Evolutionary conservation across 2,888 invertebrate species (phyloP).

Genomic region (Xestia ashworthii): DNA sequence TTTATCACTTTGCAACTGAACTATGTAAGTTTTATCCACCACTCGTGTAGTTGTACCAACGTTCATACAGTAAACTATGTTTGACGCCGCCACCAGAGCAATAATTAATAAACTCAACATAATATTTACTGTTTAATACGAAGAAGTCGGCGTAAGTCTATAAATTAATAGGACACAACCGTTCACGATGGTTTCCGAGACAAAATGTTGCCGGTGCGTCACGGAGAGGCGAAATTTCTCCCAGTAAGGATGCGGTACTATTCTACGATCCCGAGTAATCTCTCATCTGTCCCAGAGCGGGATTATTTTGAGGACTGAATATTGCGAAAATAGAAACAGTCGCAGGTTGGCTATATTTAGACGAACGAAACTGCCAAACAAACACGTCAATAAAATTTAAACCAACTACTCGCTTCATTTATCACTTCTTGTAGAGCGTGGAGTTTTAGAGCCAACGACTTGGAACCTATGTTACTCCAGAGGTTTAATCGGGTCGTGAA

Average conservation of each 20-base stretch:
- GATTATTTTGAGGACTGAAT: constrained; percentile 43
- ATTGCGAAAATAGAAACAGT: constrained; percentile 58
- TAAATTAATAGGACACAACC: constrained; percentile 77
- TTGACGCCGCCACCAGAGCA: constrained; percentile 74
- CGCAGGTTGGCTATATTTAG: constrained; percentile 50
- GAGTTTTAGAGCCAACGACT: constrained; percentile 20
- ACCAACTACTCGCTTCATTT: constrained; percentile 31
- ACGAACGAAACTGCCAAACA: constrained; percentile 40
- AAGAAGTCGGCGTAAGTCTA: constrained; percentile 65
- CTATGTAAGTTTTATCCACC: constrained; percentile 63
- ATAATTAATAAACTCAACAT: constrained; percentile 78
- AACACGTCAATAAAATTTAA: constrained; percentile 39
- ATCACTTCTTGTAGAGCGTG: constrained; percentile 41
- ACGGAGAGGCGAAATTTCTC: constrained; percentile 59
- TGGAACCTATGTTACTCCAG: constrained; percentile 18
- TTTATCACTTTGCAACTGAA: constrained; percentile 67
- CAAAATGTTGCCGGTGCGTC: constrained; percentile 76
- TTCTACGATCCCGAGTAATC: constrained; percentile 51
- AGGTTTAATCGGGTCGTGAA: constrained; percentile 12
- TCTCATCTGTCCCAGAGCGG: constrained; percentile 35
- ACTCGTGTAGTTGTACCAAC: constrained; percentile 66
- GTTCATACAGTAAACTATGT: constrained; percentile 76
- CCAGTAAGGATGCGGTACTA: constrained; percentile 71
- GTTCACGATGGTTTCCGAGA: constrained; percentile 78
- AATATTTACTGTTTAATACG: constrained; percentile 52